These are phyloP conservation scores for Trichosurus vulpecula DNA, from an alignment of 2,797 vertebrate species.

Conservation along the genomic window DNA sequence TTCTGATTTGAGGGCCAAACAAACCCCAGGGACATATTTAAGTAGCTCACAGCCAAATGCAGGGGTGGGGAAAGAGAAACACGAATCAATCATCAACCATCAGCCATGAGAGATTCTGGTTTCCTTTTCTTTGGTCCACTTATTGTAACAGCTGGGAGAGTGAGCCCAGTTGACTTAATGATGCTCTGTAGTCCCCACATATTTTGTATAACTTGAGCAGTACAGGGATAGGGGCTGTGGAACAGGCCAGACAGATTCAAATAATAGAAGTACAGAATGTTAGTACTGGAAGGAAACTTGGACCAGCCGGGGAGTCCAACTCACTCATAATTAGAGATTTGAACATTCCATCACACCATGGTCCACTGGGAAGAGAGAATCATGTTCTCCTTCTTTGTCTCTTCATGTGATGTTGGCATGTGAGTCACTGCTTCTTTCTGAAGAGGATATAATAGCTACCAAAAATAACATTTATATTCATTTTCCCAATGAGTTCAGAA, in stretches of 20 bases:
- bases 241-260: conserved; percentile 52
- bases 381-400: conserved; percentile 40
- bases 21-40: conserved; percentile 59
- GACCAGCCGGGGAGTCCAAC: not conserved
- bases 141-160: conserved; percentile 77
- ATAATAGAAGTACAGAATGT: not conserved
- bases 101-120: conserved; percentile 47
- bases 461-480: not conserved
- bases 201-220: conserved; percentile 62
- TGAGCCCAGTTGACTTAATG: conserved; percentile 52
- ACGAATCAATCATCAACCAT: conserved; percentile 72
- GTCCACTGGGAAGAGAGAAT: conserved; percentile 40
- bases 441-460: conserved; percentile 2
- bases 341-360: conserved; percentile 55
- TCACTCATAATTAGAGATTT: conserved; percentile 33
- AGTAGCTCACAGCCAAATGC: conserved; percentile 62
- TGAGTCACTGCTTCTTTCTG: conserved; percentile 33
- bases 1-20: conserved; percentile 45
- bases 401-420: not conserved
- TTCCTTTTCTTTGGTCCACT: conserved; percentile 64
- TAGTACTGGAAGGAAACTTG: not conserved
- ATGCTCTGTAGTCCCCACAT: conserved; percentile 40
- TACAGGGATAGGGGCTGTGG: conserved; percentile 50
- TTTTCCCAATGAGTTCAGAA: not conserved
- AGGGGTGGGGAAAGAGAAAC: conserved; percentile 68